These are phyloP conservation scores for Heliconius nattereri DNA, from an alignment of 1,140 invertebrate species.

Conservation along the genomic window DNA sequence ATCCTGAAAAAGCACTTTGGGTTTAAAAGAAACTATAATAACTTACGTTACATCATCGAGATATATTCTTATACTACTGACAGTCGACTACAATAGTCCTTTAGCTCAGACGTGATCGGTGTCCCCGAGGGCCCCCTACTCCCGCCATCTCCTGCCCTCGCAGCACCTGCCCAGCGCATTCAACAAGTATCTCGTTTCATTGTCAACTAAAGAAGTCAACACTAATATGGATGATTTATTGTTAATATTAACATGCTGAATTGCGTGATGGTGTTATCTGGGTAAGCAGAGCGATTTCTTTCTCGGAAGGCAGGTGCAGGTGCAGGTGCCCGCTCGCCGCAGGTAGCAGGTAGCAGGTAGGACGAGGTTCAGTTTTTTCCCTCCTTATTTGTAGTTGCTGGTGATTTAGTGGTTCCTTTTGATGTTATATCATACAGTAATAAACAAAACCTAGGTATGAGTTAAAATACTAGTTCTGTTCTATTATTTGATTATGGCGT, in stretches of 20 bases:
- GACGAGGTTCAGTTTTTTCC: background rate
- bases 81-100: background rate
- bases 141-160: no score
- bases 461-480: no score
- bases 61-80: background rate
- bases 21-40: background rate
- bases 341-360: background rate
- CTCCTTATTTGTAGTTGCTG: background rate
- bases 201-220: background rate
- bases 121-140: no score
- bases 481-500: no score
- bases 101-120: background rate
- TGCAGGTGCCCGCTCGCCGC: background rate
- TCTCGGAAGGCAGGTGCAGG: background rate
- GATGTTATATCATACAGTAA: no score
- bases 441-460: no score
- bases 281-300: slow-evolving; percentile 12
- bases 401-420: no score
- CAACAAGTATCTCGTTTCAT: no score
- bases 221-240: background rate
- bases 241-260: background rate
- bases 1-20: background rate
- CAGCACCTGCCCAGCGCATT: no score
- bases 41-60: background rate
- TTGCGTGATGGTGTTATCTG: background rate